Base-by-base conservation (phyloP, 1,140 invertebrate species). In the Lepidotrigona ventralis region DNA sequence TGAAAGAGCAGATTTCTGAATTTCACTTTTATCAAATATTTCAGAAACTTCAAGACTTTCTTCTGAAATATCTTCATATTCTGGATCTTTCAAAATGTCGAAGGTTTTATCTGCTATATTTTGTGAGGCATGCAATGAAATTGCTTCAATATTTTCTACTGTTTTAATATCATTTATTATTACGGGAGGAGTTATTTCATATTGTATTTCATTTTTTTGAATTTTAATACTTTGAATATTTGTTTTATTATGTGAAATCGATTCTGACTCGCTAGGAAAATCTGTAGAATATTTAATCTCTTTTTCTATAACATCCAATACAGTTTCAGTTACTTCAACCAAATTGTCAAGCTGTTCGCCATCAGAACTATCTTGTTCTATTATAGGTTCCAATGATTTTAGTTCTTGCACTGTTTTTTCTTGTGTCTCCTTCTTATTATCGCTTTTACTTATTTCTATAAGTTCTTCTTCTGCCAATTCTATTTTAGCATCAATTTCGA, bases 61-160 rank as follows among this genome's bases (percentile, higher is more conserved):
- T 54, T 94, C 93, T 1, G 94, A 94, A 51, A 94, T 94, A 79
- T 94, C 93, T 56, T 94, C 93, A 56, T 93, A 94, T n/a, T 93
- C 93, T 9, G 93, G 90, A 85, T 94, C 92, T 53, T 88, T 90
- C 56, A 92, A 68, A 29, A 92, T 74, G 26, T 92, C 90, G 17
- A 89, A 86, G 9, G 86, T 86, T 74, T 90, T 90, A 23, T 91
- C 86, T 12, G 79, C 12, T 15, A 76, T 63, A 26, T 85, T 69
- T n/a, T 51, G 53, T 21, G 77, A 76, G 19, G 39, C 33, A 63
- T 76, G 51, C 1, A 54, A 29, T 83, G 66, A 76, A 14, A 29
- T 39, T 21, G 12, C n/a, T 69, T 83, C 54, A 33, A 51, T 11
- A 46, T 29, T 29, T n/a, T 71, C n/a, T 70, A 17, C 21, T 39